A percentile compares a stretch with the other conserved stretches of the same genome.
Conservation (phyloP, 2,888 invertebrate genomes). For the Ochlodes sylvanus region DNA sequence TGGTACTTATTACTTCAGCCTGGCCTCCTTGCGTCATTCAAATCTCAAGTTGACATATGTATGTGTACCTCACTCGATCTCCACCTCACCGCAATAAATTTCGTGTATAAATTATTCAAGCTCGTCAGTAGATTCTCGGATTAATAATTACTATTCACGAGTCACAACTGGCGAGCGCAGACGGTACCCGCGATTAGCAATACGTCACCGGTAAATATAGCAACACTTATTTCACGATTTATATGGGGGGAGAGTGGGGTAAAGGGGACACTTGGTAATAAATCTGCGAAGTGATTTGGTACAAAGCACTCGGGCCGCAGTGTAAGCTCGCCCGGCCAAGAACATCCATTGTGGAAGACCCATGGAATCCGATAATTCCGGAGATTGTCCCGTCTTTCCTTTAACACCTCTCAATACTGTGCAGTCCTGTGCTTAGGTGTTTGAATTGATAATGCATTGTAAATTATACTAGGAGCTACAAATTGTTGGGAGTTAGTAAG, state of each 20-base stretch:
- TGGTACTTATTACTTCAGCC: too few relatives aligned
- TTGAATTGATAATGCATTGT: constrained; percentile 55
- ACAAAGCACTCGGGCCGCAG: constrained; percentile 80
- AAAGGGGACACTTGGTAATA: constrained; percentile 75
- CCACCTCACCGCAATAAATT: constrained; percentile 71
- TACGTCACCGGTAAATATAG: constrained; percentile 84
- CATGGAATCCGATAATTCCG: constrained; percentile 83
- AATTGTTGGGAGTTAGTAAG: constrained; percentile 30
- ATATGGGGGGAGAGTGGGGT: constrained; percentile 76
- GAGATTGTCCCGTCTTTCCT: constrained; percentile 82
- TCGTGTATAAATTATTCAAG: constrained; percentile 77
- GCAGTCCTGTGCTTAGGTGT: constrained; percentile 51
- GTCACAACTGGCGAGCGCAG: constrained; percentile 67
- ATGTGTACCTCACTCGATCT: constrained; percentile 52
- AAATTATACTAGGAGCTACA: constrained; percentile 34
- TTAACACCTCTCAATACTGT: constrained; percentile 74
- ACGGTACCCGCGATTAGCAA: constrained; percentile 79
- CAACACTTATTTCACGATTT: constrained; percentile 83
- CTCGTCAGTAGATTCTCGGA: constrained; percentile 75
- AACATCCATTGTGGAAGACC: constrained; percentile 79
- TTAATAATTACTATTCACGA: constrained; percentile 79
- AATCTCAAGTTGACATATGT: constrained; percentile 27
- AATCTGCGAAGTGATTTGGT: constrained; percentile 83
- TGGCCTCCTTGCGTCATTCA: constrained; percentile 9
- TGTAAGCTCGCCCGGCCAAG: constrained; percentile 77